Percentiles rank a stretch among this genome's conserved stretches.
Evolutionary conservation across 1,140 invertebrate species (phyloP).

Genomic region (Gerris buenoi): DNA sequence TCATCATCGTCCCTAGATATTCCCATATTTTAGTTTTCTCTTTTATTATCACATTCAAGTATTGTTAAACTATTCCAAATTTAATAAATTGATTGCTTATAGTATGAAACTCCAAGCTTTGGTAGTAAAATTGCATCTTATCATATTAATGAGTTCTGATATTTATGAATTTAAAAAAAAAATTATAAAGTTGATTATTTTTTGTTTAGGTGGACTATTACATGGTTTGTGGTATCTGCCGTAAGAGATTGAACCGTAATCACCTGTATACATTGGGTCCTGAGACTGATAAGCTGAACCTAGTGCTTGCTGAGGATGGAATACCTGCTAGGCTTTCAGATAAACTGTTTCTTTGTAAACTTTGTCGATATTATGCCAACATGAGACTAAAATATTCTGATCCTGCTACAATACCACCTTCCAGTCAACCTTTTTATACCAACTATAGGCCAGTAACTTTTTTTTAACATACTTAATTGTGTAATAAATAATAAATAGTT

Average conservation of each 20-base stretch:
- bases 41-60: too few species aligned
- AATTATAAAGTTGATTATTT: constrained; percentile 4
- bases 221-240: constrained; percentile 57
- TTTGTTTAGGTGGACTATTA: constrained; percentile 39
- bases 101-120: too few species aligned
- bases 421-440: constrained; percentile 42
- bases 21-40: too few species aligned
- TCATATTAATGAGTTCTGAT: too few species aligned
- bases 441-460: constrained; percentile 41
- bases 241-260: constrained; percentile 51
- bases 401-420: constrained; percentile 33
- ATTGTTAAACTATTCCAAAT: too few species aligned
- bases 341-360: constrained; percentile 54
- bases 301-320: constrained; percentile 41
- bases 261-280: constrained; percentile 28
- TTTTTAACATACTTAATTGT: not conserved
- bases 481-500: too few species aligned
- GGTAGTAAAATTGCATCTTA: too few species aligned
- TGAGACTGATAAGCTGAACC: constrained; percentile 50
- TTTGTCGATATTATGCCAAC: constrained; percentile 58
- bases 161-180: too few species aligned
- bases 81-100: too few species aligned
- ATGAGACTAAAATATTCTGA: constrained; percentile 43
- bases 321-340: constrained; percentile 46
- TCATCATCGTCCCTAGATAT: too few species aligned